Base-by-base conservation (phyloP, 2,113 vertebrate genomes). In the Chrysemys picta region DNA sequence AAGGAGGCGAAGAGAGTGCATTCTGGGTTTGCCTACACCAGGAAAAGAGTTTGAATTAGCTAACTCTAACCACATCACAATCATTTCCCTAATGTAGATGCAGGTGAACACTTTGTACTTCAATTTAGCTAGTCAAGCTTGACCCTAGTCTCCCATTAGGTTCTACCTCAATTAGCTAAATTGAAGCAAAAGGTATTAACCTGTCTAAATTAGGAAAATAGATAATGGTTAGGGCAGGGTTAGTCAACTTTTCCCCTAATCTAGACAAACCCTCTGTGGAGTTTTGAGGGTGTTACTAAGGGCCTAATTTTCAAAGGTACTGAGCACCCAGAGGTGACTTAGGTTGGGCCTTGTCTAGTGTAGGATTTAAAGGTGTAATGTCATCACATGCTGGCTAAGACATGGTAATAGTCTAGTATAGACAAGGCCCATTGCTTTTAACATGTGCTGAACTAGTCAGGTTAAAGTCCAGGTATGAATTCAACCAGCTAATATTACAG, bases 241-340 rank as follows among this genome's bases (percentile, higher is more conserved):
- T 75, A 72, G 6, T 24, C 9, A 79, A 38, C 38, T n/a, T 50
- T 89, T 13, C 45, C 88, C 82, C 31, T 89, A 69, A 49, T 8
- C 35, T 24, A 19, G 31, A 45, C 24, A 87, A 59, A 27, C 3
- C 52, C 24, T 83, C 80, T 3, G 0, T 54, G 19, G 2, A 82
- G 5, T 38, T 13, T 1, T 0, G 19, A 5, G 19, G 38, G 82
- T 82, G 0, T 75, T 52, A 86, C n/a, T 45, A 53, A 1, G 9
- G 27, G 9, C 1, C 45, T 57, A 59, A 65, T 29, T 38, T 84
- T 50, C 29, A 27, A 24, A 89, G 3, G 24, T 22, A 38, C 27
- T 69, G 59, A 3, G 50, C 54, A 16, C 42, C 49, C 80, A 78
- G 22, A 87, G 6, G 0, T 86, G 29, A 50, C 62, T 47, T 13